Conservation (phyloP, 2,888 invertebrate genomes). For the Pachycephus smyrnensis region DNA sequence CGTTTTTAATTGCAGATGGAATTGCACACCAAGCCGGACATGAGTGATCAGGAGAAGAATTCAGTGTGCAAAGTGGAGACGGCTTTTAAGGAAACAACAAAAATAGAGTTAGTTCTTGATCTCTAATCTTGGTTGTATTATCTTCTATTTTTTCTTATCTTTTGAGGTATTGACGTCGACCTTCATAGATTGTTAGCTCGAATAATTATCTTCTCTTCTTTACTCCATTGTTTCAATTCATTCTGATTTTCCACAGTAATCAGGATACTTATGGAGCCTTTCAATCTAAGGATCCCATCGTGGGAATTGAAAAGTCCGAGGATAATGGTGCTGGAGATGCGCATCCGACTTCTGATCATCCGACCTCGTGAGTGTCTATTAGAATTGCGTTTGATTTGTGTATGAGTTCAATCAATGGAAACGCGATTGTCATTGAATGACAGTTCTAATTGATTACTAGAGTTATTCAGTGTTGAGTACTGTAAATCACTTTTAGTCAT, state of each 20-base stretch:
- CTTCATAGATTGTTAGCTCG: neutral
- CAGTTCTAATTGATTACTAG: neutral
- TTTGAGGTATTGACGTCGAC: neutral
- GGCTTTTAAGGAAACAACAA: conserved; percentile 50
- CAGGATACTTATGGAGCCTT: conserved; percentile 64
- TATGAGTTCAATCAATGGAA: neutral
- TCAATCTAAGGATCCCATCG: conserved; percentile 70
- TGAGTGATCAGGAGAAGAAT: conserved; percentile 45
- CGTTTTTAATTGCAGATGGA: conserved; percentile 55
- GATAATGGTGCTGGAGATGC: conserved; percentile 56
- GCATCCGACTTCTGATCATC: conserved; percentile 71
- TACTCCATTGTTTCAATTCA: neutral
- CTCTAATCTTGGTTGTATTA: neutral
- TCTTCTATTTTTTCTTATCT: neutral
- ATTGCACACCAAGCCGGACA: conserved; percentile 53
- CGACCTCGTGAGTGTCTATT: conserved; percentile 74
- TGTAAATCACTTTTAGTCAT: neutral
- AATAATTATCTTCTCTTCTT: neutral
- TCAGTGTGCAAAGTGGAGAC: conserved; percentile 49
- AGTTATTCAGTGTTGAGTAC: neutral
- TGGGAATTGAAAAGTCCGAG: conserved; percentile 66
- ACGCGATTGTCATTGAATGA: neutral
- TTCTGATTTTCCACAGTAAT: conserved; percentile 42
- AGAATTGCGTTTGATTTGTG: neutral
- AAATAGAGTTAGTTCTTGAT: conserved; percentile 44